Conservation (phyloP, 2,113 vertebrate genomes). For the rabbit (Oryctolagus cuniculus) region DNA sequence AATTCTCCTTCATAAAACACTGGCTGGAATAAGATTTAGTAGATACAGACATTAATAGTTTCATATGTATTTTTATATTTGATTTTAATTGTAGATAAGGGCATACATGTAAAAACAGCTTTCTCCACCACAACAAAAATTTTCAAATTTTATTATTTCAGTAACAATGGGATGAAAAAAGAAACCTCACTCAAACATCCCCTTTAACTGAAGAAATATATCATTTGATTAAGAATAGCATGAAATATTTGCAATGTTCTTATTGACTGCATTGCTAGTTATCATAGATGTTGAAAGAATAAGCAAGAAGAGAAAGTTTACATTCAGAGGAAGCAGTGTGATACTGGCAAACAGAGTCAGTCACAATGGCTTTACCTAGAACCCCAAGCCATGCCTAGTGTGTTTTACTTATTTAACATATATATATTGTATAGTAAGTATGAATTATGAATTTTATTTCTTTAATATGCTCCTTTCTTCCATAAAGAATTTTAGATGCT, state of each 20-base stretch:
- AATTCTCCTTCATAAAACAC: not conserved
- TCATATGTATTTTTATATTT: not conserved
- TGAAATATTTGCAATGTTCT: not conserved
- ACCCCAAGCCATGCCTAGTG: not conserved
- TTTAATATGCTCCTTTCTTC: not conserved
- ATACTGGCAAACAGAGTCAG: not conserved
- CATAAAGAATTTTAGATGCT: not conserved
- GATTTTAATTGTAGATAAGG: slow-evolving; percentile 21
- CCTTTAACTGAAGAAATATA: not conserved
- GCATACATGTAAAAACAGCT: not conserved
- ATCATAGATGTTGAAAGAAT: not conserved
- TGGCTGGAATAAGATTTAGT: not conserved
- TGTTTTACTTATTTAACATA: not conserved
- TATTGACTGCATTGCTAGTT: slow-evolving; percentile 3
- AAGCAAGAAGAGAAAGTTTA: not conserved
- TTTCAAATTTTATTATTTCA: not conserved
- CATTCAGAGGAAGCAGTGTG: not conserved
- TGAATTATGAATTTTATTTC: not conserved
- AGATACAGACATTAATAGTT: not conserved
- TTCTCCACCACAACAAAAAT: not conserved
- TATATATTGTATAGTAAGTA: not conserved
- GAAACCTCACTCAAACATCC: not conserved
- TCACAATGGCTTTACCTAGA: not conserved
- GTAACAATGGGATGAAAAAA: not conserved
- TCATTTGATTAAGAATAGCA: not conserved